Evolutionary conservation across 2,888 invertebrate species (phyloP), one percentile per base, ranked within the genome.

Genomic region (Portevinia maculata): DNA sequence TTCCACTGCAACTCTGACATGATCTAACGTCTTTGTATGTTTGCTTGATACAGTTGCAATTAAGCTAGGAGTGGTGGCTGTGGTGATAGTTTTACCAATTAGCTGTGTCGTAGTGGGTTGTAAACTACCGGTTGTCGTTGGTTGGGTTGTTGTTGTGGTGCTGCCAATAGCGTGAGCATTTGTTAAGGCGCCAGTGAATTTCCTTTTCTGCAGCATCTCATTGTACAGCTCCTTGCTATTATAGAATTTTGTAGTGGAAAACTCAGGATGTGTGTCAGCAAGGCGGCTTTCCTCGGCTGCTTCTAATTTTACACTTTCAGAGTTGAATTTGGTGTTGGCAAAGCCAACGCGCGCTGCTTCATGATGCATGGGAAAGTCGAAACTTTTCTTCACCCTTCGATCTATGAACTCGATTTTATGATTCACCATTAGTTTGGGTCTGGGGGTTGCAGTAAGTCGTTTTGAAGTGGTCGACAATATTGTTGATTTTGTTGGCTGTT

Each of bases 241-340:
- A 86, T 90, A 90, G 85, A 90, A 90, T 86, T 90, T 90, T 9
- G 90, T 91, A 13, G 90, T 91, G 2, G 91, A 90, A 79, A 90
- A 90, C 67, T 90, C 90, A 0, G 90, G 89, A 85, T 90, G 89
- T 7, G 87, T 70, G 48, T 86, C 86, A 3, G 79, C 60, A 9
- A 19, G 57, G 21, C 41, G 78, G n/a, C 39, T 79, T 28, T 70
- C 41, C 8, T 46, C 48, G 3, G 39, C 28, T 15, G 48, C 24
- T n/a, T 78, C 76, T 3, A 65, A 19, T 41, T 83, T 78, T 3
- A 67, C 59, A 17, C 76, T 78, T 50, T 90, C 89, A 3, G 88
- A 87, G 64, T 88, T 90, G 65, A 90, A 90, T 85, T 90, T 90
- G 1, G 90, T 90, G 78, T 89, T 90, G 64, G 90, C 90, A 74